Percentiles rank a stretch among this genome's conserved stretches.
These are phyloP conservation scores for Sparidentex hasta DNA, from an alignment of 2,797 vertebrate genomes.

Conservation along the genomic window DNA sequence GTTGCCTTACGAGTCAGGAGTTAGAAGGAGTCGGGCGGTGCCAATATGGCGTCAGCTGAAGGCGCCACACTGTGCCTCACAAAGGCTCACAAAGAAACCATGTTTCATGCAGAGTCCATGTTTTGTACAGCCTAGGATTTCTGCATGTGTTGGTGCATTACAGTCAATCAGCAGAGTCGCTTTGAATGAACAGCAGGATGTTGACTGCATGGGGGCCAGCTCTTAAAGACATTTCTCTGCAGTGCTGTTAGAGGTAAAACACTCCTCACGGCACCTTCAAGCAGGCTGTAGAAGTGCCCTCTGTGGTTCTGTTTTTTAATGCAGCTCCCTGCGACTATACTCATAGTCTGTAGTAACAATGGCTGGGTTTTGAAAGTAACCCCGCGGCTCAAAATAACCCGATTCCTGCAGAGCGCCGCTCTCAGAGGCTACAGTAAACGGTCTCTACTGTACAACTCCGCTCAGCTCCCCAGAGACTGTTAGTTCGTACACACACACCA, in stretches of 20 bases:
- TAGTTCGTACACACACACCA: constrained; percentile 18
- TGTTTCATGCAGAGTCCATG: too few relatives aligned
- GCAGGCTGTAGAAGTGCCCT: not conserved
- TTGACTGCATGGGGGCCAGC: too few relatives aligned
- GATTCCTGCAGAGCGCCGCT: constrained; percentile 19
- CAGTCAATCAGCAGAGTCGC: too few relatives aligned
- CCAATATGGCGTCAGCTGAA: too few relatives aligned
- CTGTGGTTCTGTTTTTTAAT: not conserved
- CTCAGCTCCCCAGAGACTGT: constrained; percentile 32
- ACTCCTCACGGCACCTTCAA: not conserved
- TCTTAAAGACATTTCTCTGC: not conserved
- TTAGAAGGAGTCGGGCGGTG: too few relatives aligned
- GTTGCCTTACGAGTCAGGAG: too few relatives aligned
- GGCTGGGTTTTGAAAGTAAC: constrained; percentile 26
- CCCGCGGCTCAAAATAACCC: constrained; percentile 22
- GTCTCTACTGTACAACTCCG: constrained; percentile 32
- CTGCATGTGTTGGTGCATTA: not conserved
- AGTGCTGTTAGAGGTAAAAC: not conserved
- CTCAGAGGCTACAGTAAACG: constrained; percentile 31
- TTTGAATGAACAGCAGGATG: not conserved
- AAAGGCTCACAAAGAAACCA: too few relatives aligned
- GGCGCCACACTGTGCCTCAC: too few relatives aligned
- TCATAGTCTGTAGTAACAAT: constrained; percentile 2
- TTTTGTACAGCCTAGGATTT: too few relatives aligned
- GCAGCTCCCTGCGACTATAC: constrained; percentile 1